phyloP scores from a whole-genome alignment of 2,797 vertebrate species.

The Malurus leucopterus region DNA sequence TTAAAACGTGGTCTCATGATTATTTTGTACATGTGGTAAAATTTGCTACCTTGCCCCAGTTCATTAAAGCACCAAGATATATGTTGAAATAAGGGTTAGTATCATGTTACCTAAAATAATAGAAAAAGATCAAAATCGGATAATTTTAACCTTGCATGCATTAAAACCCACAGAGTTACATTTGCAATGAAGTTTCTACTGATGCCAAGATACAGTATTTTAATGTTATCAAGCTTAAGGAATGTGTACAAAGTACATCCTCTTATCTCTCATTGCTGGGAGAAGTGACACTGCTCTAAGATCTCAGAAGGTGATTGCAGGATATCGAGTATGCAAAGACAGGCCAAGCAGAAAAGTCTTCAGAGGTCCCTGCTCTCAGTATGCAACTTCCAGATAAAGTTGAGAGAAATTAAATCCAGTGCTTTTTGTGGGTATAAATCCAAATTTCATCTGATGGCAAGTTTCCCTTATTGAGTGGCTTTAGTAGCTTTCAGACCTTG shows the following conservation, averaged over 20 bases:
- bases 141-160: neutral
- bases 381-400: conserved; percentile 24
- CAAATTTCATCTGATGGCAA: neutral
- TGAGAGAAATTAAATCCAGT: conserved; percentile 8
- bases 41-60: neutral
- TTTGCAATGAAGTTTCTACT: neutral
- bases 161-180: neutral
- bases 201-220: conserved; percentile 18
- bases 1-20: neutral
- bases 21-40: neutral
- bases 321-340: conserved; percentile 19
- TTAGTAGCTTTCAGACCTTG: conserved; percentile 30
- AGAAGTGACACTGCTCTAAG: conserved; percentile 6
- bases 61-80: neutral
- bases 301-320: neutral
- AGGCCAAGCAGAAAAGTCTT: conserved; percentile 17
- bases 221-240: conserved; percentile 19
- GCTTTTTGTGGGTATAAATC: conserved; percentile 15
- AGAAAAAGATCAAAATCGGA: neutral
- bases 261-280: conserved; percentile 29
- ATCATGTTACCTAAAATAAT: neutral
- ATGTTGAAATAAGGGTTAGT: neutral
- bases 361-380: neutral
- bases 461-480: neutral
- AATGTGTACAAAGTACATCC: conserved; percentile 16